A percentile compares a stretch with the other conserved stretches of the same genome.
phyloP scores from a whole-genome alignment of 2,888 invertebrate genomes.

The Trichopoda pennipes region DNA sequence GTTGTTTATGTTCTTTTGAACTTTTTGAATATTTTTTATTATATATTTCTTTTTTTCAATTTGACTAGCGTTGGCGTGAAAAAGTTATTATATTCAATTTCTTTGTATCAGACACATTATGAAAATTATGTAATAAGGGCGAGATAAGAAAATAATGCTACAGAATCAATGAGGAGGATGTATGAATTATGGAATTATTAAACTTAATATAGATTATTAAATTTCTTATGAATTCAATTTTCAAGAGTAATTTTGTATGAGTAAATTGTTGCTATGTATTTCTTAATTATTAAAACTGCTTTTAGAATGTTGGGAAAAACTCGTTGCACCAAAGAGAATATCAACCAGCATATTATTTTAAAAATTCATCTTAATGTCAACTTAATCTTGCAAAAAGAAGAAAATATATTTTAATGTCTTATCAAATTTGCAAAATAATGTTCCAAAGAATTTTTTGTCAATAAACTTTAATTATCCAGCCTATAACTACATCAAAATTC shows the following conservation, averaged over 20 bases:
- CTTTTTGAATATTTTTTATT: background rate
- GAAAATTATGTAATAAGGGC: slow-evolving; percentile 53
- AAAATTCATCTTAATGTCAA: too few relatives aligned
- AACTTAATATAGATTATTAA: slow-evolving; percentile 54
- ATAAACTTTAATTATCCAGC: too few relatives aligned
- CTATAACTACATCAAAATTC: too few relatives aligned
- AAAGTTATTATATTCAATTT: slow-evolving; percentile 37
- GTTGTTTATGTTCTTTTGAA: slow-evolving; percentile 41
- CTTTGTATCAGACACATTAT: slow-evolving; percentile 56
- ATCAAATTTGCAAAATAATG: too few relatives aligned
- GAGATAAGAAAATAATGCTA: slow-evolving; percentile 15
- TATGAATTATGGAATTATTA: slow-evolving; percentile 65
- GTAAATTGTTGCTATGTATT: too few relatives aligned
- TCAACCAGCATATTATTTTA: too few relatives aligned
- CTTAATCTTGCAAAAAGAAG: too few relatives aligned
- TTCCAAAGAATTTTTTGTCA: too few relatives aligned
- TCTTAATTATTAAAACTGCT: too few relatives aligned
- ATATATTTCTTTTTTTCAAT: slow-evolving; percentile 28
- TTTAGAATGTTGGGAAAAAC: too few relatives aligned
- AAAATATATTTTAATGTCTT: too few relatives aligned
- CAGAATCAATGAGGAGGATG: slow-evolving; percentile 19
- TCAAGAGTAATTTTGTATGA: slow-evolving; percentile 7
- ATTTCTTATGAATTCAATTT: slow-evolving; percentile 55
- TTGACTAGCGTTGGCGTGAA: slow-evolving; percentile 51
- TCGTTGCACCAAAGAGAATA: too few relatives aligned